A percentile compares a stretch with the other conserved stretches of the same genome.
Evolutionary conservation across 2,113 vertebrate species (phyloP).

Genomic region (Pseudorasbora parva): DNA sequence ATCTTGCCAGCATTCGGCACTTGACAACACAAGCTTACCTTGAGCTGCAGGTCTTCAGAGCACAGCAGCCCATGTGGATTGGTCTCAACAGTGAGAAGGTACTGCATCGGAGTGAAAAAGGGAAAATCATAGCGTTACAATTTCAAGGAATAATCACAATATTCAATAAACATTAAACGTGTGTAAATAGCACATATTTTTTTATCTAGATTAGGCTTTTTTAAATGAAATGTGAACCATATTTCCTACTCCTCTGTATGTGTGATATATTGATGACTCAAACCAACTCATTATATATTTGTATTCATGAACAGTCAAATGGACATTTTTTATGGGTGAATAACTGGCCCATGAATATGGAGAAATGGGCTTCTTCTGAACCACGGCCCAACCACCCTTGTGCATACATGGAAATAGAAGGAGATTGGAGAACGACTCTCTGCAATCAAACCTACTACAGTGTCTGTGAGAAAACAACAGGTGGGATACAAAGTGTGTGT

Average conservation of each 20-base stretch:
- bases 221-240: background rate
- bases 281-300: background rate
- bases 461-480: constrained; percentile 82
- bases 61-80: constrained; percentile 85
- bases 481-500: constrained; percentile 66
- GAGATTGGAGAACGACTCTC: constrained; percentile 82
- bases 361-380: constrained; percentile 81
- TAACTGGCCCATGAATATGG: constrained; percentile 82
- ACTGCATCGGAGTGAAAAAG: background rate
- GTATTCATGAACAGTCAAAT: constrained; percentile 73
- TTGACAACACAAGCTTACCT: constrained; percentile 78
- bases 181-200: background rate
- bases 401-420: constrained; percentile 82
- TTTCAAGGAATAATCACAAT: too few species aligned
- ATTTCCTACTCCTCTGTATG: background rate
- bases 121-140: too few species aligned
- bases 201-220: background rate
- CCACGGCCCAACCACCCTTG: constrained; percentile 81
- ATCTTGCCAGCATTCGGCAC: constrained; percentile 81
- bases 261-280: background rate
- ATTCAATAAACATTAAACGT: background rate
- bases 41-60: constrained; percentile 75
- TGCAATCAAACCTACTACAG: constrained; percentile 84
- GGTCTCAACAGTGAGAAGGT: constrained; percentile 90
- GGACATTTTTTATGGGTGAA: constrained; percentile 83